Conservation (phyloP, 2,888 invertebrate genomes). For the Tachina grossa region DNA sequence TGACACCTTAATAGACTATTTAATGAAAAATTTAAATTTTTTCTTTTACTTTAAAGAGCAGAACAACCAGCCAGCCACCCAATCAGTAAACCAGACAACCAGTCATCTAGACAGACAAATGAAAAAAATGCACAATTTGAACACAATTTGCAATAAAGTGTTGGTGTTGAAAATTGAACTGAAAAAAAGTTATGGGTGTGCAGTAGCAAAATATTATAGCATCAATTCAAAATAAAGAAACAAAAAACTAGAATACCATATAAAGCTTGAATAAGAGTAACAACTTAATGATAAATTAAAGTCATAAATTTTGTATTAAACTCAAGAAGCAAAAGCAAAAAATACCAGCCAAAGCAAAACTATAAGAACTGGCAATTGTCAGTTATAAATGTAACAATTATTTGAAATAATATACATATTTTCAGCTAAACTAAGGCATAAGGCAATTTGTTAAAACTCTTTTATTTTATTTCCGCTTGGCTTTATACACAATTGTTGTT, state of each 20-base stretch:
- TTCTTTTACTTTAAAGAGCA: conserved; percentile 29
- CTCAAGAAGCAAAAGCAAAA: conserved; percentile 2
- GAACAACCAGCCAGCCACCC: conserved; percentile 3
- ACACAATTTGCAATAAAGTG: conserved; percentile 26
- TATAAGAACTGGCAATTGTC: conserved; percentile 6
- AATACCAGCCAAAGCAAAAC: background rate
- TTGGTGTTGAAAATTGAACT: conserved; percentile 46
- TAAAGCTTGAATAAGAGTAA: conserved; percentile 33
- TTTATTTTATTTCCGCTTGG: conserved; percentile 31
- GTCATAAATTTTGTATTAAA: conserved; percentile 38
- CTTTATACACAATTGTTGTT: background rate
- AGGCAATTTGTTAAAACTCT: background rate
- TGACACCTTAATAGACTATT: conserved; percentile 61
- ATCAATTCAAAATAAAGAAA: background rate
- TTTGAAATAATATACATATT: background rate
- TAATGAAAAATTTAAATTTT: conserved; percentile 53
- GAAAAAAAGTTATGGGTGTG: conserved; percentile 53
- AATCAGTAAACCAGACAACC: background rate
- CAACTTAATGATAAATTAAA: conserved; percentile 61
- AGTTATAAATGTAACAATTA: conserved; percentile 28
- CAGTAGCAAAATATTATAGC: conserved; percentile 44
- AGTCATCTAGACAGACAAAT: conserved; percentile 25
- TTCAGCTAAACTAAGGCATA: conserved; percentile 11
- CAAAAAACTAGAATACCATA: conserved; percentile 8
- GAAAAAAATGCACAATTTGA: conserved; percentile 45